A percentile compares a stretch with the other conserved stretches of the same genome.
These are phyloP conservation scores for Melopsittacus undulatus DNA, from an alignment of 2,797 vertebrate genomes.

Conservation along the genomic window DNA sequence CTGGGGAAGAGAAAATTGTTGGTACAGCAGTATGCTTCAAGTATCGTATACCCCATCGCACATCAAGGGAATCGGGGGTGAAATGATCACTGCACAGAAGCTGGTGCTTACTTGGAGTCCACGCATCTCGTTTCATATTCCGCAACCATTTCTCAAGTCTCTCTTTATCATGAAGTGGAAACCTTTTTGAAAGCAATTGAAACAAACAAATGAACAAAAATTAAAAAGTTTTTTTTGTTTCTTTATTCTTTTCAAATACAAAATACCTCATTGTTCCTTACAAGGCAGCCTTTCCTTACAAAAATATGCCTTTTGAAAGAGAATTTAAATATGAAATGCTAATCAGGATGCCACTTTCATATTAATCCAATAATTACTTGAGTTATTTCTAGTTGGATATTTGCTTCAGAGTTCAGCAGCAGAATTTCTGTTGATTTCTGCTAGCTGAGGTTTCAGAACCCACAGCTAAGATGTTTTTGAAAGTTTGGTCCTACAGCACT, in stretches of 20 bases:
- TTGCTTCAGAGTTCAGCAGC: not conserved
- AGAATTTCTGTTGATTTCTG: not conserved
- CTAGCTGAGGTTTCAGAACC: not conserved
- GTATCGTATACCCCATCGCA: constrained; percentile 89
- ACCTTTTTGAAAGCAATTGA: constrained; percentile 69
- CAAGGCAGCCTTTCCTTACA: not conserved
- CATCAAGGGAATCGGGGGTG: constrained; percentile 86
- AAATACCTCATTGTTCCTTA: not conserved
- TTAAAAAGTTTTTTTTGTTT: not conserved
- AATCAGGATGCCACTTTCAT: not conserved
- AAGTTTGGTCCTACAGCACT: not conserved
- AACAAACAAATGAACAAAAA: not conserved
- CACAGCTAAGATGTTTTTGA: not conserved
- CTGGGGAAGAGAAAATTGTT: constrained; percentile 81
- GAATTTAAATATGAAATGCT: not conserved
- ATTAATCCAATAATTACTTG: not conserved
- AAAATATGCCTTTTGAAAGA: accelerated
- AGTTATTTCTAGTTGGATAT: not conserved
- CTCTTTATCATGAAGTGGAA: constrained; percentile 86
- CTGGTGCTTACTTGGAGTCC: constrained; percentile 89
- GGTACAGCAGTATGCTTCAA: constrained; percentile 86
- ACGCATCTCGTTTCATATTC: constrained; percentile 86
- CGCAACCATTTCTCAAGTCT: constrained; percentile 86
- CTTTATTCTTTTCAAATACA: not conserved
- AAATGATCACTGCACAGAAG: constrained; percentile 90